Evolutionary conservation across 2,797 vertebrate genomes (phyloP).

Genomic region (Falco concolor): DNA sequence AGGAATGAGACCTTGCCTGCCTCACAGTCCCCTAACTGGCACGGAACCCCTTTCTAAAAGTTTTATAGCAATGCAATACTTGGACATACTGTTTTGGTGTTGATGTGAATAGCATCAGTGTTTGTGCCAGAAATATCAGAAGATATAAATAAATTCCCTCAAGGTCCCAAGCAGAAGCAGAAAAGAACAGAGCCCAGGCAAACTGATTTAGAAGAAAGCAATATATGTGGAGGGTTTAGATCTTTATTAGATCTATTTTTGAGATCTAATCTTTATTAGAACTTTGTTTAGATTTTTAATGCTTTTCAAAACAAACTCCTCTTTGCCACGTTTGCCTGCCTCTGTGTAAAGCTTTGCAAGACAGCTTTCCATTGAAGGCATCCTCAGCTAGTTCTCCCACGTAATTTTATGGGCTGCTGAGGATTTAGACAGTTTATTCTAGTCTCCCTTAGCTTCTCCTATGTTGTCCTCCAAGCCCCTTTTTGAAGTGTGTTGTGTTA

Average conservation of each 20-base stretch:
- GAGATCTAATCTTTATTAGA: not conserved
- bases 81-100: not conserved
- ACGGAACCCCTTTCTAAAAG: not conserved
- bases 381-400: not conserved
- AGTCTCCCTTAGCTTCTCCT: not conserved
- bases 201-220: not conserved
- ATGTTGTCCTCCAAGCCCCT: not conserved
- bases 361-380: not conserved
- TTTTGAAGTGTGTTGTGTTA: not conserved
- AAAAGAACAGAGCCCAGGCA: not conserved
- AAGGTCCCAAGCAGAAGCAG: not conserved
- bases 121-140: not conserved
- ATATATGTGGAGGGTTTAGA: not conserved
- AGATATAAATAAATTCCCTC: not conserved
- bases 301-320: not conserved
- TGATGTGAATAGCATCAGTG: not conserved
- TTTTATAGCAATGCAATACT: not conserved
- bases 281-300: not conserved
- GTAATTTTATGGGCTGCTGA: not conserved
- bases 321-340: not conserved
- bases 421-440: not conserved
- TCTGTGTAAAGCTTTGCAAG: not conserved
- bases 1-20: not conserved
- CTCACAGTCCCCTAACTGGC: not conserved
- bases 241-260: not conserved